Evolutionary conservation across 2,888 invertebrate species (phyloP).

Genomic region (Miltochrista miniata): DNA sequence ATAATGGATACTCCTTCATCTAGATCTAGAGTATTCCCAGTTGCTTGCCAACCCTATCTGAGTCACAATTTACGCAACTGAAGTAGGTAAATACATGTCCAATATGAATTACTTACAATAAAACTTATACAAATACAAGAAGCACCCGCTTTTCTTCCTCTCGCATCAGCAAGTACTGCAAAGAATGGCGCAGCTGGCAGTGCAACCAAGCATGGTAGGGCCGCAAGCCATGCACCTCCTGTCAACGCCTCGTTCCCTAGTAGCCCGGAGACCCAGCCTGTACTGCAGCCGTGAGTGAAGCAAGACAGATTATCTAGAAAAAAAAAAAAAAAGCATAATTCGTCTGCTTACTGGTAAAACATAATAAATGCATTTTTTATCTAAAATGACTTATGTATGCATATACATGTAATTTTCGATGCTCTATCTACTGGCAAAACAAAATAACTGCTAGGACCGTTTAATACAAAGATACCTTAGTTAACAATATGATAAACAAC

Average conservation of each 20-base stretch:
- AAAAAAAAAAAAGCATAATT: not conserved
- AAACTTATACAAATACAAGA: slow-evolving; percentile 68
- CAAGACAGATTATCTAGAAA: slow-evolving; percentile 72
- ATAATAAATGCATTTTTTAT: too few species aligned
- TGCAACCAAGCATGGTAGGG: slow-evolving; percentile 71
- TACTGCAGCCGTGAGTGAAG: slow-evolving; percentile 78
- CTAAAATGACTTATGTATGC: too few species aligned
- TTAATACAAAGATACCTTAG: too few species aligned
- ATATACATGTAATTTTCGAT: too few species aligned
- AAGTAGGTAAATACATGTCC: too few species aligned
- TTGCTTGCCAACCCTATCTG: too few species aligned
- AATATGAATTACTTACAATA: slow-evolving; percentile 59
- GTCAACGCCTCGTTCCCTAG: slow-evolving; percentile 70
- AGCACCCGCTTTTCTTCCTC: slow-evolving; percentile 69
- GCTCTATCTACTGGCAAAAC: too few species aligned
- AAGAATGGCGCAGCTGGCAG: slow-evolving; percentile 76
- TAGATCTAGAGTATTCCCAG: too few species aligned
- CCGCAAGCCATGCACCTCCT: slow-evolving; percentile 77
- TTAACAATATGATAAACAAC: too few species aligned
- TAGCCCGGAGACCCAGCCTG: slow-evolving; percentile 77
- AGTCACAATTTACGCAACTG: too few species aligned
- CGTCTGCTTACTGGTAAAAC: not conserved
- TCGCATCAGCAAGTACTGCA: slow-evolving; percentile 70
- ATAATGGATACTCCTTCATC: too few species aligned
- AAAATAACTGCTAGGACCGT: too few species aligned